Base-by-base conservation (phyloP, 1,140 invertebrate species). In the Aleiodes sp. region DNA sequence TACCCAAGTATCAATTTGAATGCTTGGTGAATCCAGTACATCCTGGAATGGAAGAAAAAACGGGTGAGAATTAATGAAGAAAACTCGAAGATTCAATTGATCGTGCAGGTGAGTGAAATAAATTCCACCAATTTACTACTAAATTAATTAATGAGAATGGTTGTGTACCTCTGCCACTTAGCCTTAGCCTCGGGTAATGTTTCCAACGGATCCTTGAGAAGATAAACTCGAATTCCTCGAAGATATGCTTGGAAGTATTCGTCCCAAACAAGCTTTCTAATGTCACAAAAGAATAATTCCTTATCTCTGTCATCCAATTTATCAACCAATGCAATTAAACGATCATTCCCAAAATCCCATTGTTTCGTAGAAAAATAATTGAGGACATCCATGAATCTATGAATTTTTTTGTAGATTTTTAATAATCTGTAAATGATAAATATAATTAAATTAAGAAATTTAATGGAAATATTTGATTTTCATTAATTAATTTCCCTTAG, bases 321-420 rank as follows among this genome's bases (percentile, higher is more conserved):
- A 1, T 81, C 76, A 76, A 90, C 87, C 60, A 97, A 81, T n/a
- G 78, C 74, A 10, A 86, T 80, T 0, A 92, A 80, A 52, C 89
- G 90, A 8, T 87, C 82, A 73, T 91, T 92, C 0, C 81, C 80
- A 78, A 94, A 94, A 3, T 82, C 80, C 92, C 92, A 94, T 67
- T 92, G 87, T 73, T 89, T 87, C 0, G 86, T 90, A 1, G 92
- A 90, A 76, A 94, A 94, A 75, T 92, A 94, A 75, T 92, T 90
- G 1, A 94, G 80, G 2, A 91, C 90, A 7, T 88, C 87, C 52
- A 91, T 88, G 10, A 93, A 88, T 75, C 89, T 90, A 73, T 90
- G 88, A 52, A 94, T 87, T 75, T 90, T 92, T 9, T 88, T 88
- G 78, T 94, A 93, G 21, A 94, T 86, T 63, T 89, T 89, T 2